Conservation (phyloP, 2,888 invertebrate genomes). For the Troides helena region DNA sequence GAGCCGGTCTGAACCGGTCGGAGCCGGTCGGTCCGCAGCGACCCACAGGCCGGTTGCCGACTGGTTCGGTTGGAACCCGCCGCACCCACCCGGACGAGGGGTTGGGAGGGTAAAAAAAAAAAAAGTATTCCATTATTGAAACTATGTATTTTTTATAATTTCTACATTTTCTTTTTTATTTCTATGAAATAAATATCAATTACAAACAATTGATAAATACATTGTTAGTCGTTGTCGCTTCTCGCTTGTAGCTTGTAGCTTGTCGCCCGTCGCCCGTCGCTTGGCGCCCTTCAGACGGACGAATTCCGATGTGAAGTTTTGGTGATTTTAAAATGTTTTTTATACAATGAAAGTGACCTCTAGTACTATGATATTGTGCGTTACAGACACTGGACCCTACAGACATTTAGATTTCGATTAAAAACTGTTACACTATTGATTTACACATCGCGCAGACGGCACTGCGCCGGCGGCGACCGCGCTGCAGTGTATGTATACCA, state of each 20-base stretch:
- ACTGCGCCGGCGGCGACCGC: constrained; percentile 48
- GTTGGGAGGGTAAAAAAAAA: constrained; percentile 44
- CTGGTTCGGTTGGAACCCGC: constrained; percentile 36
- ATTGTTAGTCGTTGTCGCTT: no score
- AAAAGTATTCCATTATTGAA: constrained; percentile 67
- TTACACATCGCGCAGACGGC: constrained; percentile 50
- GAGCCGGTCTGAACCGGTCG: constrained; percentile 27
- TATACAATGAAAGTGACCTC: constrained; percentile 70
- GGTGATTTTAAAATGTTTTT: constrained; percentile 59
- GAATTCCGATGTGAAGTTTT: constrained; percentile 70
- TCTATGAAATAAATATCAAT: constrained; percentile 79
- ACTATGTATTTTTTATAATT: constrained; percentile 77
- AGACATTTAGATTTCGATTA: constrained; percentile 77
- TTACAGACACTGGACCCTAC: constrained; percentile 79
- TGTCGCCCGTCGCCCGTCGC: no score
- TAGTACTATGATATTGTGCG: constrained; percentile 80
- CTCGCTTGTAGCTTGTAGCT: no score
- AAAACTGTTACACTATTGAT: constrained; percentile 75
- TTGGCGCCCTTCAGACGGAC: constrained; percentile 71
- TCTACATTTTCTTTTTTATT: constrained; percentile 75
- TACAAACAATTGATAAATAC: constrained; percentile 75
- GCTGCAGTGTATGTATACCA: constrained; percentile 33
- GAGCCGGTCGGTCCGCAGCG: constrained; percentile 30
- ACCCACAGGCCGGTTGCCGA: constrained; percentile 38
- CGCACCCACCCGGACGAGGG: constrained; percentile 43